Conservation (phyloP, 2,113 vertebrate species). For the Ptilorrhoa leucosticta region DNA sequence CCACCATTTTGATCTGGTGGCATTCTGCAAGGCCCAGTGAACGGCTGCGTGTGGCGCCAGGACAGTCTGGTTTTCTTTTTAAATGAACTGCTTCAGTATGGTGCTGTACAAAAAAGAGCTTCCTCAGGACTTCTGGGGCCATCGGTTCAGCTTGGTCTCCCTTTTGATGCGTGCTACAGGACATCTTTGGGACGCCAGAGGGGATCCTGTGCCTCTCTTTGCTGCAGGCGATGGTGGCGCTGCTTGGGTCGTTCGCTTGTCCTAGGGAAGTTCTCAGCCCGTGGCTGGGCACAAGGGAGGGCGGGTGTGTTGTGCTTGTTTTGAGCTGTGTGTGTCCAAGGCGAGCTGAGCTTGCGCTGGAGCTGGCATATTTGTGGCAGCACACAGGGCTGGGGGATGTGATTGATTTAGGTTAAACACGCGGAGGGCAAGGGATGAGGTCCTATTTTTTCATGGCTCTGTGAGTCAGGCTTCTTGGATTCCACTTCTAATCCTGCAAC, state of each 20-base stretch:
- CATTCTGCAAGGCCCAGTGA: background rate
- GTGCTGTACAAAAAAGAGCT: background rate
- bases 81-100: background rate
- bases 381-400: background rate
- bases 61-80: background rate
- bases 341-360: background rate
- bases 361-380: background rate
- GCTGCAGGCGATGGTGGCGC: background rate
- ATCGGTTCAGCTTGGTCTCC: fast-evolving
- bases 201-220: background rate
- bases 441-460: background rate
- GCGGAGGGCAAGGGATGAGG: fast-evolving
- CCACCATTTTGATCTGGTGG: background rate
- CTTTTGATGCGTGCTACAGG: fast-evolving
- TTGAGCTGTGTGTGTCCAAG: background rate
- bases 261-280: background rate
- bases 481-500: background rate
- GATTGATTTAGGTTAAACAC: background rate
- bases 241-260: fast-evolving
- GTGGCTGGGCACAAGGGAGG: background rate
- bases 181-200: background rate
- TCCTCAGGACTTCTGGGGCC: too few species aligned
- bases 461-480: background rate
- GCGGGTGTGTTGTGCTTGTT: background rate
- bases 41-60: fast-evolving